Evolutionary conservation across 2,888 invertebrate species (phyloP).

Genomic region (Drosophila rellima): DNA sequence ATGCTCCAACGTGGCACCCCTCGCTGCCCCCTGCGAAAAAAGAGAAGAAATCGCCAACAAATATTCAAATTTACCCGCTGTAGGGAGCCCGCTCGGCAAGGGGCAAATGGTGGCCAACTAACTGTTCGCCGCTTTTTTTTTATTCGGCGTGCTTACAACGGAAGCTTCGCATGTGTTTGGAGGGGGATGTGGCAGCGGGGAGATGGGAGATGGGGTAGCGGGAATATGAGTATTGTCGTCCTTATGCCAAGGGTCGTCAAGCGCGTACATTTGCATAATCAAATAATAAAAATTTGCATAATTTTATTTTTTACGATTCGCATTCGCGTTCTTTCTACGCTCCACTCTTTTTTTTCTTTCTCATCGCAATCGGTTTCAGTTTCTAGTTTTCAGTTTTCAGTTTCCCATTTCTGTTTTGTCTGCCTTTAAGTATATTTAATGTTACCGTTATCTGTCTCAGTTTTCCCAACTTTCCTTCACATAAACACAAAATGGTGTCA

Average conservation of each 20-base stretch:
- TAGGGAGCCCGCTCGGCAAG: conserved; percentile 39
- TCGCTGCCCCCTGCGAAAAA: conserved; percentile 15
- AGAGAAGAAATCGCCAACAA: conserved; percentile 56
- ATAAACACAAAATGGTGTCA: conserved; percentile 78
- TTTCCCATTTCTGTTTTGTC: conserved; percentile 60
- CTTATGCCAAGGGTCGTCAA: conserved; percentile 86
- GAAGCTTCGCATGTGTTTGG: conserved; percentile 58
- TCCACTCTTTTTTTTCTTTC: conserved; percentile 10
- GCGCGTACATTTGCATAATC: conserved; percentile 86
- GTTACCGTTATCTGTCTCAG: conserved; percentile 68
- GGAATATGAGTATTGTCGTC: conserved; percentile 77
- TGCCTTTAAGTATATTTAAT: conserved; percentile 53
- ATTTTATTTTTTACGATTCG: conserved; percentile 83
- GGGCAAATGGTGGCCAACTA: conserved; percentile 67
- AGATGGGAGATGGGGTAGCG: conserved; percentile 6
- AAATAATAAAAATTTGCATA: conserved; percentile 86
- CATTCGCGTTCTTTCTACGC: conserved; percentile 49
- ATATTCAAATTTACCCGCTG: conserved; percentile 71
- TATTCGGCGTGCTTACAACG: conserved; percentile 42
- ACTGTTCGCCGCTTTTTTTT: conserved; percentile 57
- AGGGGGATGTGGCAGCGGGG: not conserved
- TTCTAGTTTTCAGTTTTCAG: conserved; percentile 65
- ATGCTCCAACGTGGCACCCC: conserved; percentile 70
- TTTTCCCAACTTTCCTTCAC: conserved; percentile 15
- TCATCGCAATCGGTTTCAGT: conserved; percentile 25